Percentiles rank a stretch among this genome's conserved stretches.
Evolutionary conservation across 2,797 vertebrate species (phyloP).

Genomic region (Sebastes hubbsi): DNA sequence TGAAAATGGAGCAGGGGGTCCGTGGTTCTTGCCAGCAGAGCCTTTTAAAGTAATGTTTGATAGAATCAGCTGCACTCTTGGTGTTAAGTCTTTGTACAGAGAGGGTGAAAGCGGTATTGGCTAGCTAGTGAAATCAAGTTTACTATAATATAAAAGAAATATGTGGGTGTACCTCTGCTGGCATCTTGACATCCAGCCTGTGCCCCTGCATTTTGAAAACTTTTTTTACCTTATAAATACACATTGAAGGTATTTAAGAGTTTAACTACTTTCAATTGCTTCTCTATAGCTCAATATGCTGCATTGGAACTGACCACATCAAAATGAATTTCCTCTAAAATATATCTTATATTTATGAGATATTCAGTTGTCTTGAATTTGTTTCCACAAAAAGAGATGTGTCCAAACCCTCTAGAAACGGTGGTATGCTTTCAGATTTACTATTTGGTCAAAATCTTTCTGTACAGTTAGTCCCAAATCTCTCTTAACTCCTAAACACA

Average conservation of each 20-base stretch:
- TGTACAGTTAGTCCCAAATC: not conserved
- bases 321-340: not conserved
- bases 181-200: not conserved
- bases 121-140: not conserved
- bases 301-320: not conserved
- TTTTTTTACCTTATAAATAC: not conserved
- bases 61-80: conserved; percentile 16
- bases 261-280: not conserved
- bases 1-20: conserved; percentile 15
- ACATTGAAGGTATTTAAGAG: not conserved
- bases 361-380: not conserved
- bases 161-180: not conserved
- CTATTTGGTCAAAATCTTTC: not conserved
- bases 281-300: too few species aligned
- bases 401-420: not conserved
- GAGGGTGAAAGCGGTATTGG: not conserved
- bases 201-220: not conserved
- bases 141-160: not conserved
- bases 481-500: not conserved
- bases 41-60: conserved; percentile 69
- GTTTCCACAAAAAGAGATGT: not conserved
- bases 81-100: conserved; percentile 19
- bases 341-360: not conserved
- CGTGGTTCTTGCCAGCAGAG: conserved; percentile 20
- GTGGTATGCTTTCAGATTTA: not conserved